phyloP scores from a whole-genome alignment of 2,797 vertebrate species.

The Odontamblyopus rebecca region DNA sequence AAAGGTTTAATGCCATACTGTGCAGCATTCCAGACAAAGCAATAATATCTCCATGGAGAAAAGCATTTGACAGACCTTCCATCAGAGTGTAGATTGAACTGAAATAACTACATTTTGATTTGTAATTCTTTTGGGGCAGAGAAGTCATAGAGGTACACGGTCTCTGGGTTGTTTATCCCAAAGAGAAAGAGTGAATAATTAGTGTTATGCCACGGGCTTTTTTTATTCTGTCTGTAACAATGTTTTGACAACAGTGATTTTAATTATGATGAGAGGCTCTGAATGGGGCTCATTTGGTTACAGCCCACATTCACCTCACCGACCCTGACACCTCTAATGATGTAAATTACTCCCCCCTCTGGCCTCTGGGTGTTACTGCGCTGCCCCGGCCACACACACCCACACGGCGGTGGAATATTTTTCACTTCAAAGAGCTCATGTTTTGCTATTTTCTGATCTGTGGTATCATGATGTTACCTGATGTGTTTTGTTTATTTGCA shows the following conservation, averaged over 20 bases:
- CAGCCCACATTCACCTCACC: background rate
- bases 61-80: no score
- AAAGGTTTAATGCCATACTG: no score
- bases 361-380: background rate
- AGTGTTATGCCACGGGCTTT: background rate
- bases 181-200: background rate
- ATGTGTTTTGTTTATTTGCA: no score
- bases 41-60: no score
- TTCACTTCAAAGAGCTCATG: background rate
- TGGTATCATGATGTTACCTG: no score
- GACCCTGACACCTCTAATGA: background rate
- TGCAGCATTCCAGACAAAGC: no score
- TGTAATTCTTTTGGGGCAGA: no score
- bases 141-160: no score
- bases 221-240: background rate
- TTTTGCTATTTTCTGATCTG: no score
- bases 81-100: no score
- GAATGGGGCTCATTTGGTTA: background rate
- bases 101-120: no score
- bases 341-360: slow-evolving; percentile 1
- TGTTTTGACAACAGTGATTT: background rate
- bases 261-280: background rate
- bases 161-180: no score
- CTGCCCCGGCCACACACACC: background rate
- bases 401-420: background rate